Base-by-base conservation (phyloP, 2,888 invertebrate species). In the Anagyrus pseudococci region DNA sequence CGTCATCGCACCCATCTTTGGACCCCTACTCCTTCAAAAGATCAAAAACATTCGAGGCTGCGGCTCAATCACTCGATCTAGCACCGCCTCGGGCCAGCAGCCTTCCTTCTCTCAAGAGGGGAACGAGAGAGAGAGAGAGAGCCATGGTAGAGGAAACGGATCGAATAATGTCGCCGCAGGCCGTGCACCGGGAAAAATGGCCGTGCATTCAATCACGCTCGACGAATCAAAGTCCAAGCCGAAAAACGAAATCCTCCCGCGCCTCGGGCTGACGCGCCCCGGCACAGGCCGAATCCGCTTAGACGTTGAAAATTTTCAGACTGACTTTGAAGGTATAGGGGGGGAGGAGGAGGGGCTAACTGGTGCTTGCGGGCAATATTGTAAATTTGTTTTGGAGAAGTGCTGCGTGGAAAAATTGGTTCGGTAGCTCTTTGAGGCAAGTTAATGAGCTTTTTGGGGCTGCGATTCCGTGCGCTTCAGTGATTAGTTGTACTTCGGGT, bases 1-100 rank as follows among this genome's bases (percentile, higher is more conserved):
- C 4, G 6, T 4, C 29, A 10, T 10, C 48, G 10, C 17, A 48
- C 7, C 22, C 6, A 0, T 10, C 40, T 33, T 26, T 46, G 53
- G 53, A 29, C 26, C 13, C 26, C 26, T 20, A 8, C n/a, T 15
- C 47, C 3, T 46, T 40, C 46, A 37, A 25, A 52, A 64, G 59
- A 64, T 64, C 64, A 64, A 64, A 64, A 61, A 61, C 55, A 49
- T 33, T 25, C 41, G 25, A 48, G 47, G 19, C 25, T 37, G 23
- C 29, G 17, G 52, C 59, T 64, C 59, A 64, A 64, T 64, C 59
- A 60, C 53, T 64, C 64, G 59, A 64, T 59, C 59, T 40, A 43
- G 43, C 43, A 55, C 8, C 26, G 49, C 64, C 60, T 10, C 20
- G 26, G 40, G 59, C 46, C 46, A 3, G 33, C 46, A 1, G 25